Evolutionary conservation across 2,888 invertebrate species (phyloP), one percentile per base, ranked within the genome.

Genomic region (Agrotis clavis): DNA sequence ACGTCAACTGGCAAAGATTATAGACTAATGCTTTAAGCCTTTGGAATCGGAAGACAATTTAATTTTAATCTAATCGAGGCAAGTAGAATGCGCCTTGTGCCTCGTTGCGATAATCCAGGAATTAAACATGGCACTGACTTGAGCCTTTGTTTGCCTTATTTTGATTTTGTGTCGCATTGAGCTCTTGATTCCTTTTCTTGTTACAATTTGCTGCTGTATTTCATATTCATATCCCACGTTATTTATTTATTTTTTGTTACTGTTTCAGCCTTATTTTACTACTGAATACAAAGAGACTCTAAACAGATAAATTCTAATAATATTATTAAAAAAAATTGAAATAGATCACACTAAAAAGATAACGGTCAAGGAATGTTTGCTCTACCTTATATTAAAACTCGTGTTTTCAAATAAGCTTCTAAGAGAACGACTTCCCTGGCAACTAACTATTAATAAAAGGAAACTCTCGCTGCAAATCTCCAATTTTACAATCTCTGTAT

Each of bases 41-140:
- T 11, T 59, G 72, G 68, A 70, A 86, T 86, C 81, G 74, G 73
- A 71, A 78, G 79, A 77, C 83, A 78, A 83, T 85, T 81, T 83
- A 68, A 84, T 83, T 84, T 81, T 75, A 81, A 84, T 81, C 67
- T 81, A 82, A 80, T 73, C 67, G 57, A 68, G 71, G 9, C 53
- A 62, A 73, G 74, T 76, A 65, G 71, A 83, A 81, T 70, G 72
- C 74, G 74, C 69, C 64, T 68, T 68, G 66, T 35, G 56, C 30
- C 35, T 57, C 57, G 57, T 57, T 57, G 57, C 62, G 57, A 71
- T 86, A 86, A 86, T 86, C 82, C 78, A 35, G 53, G 84, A 71
- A 57, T 77, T 74, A 74, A 65, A 76, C 30, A 60, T 50, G 69
- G 68, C 70, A 64, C 53, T 71, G 71, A 51, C 64, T 78, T 59